phyloP scores from a whole-genome alignment of 2,113 vertebrate genomes.

The Gobiocypris rarus region DNA sequence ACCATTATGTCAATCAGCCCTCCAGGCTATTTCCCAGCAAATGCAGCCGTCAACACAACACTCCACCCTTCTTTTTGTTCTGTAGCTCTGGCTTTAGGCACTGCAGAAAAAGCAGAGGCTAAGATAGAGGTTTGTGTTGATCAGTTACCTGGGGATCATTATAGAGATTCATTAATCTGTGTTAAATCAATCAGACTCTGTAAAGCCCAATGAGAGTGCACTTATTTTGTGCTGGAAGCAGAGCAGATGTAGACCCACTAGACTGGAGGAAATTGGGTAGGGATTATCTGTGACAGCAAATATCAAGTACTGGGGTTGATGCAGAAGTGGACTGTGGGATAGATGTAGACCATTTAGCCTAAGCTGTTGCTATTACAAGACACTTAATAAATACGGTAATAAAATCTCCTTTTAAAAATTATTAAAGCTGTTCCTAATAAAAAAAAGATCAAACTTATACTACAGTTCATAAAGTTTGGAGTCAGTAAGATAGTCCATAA shows the following conservation, averaged over 20 bases:
- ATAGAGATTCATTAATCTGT: conserved; percentile 41
- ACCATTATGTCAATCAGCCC: neutral
- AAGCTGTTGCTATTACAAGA: neutral
- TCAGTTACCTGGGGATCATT: conserved; percentile 39
- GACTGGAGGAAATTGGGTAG: conserved; percentile 53
- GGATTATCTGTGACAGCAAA: conserved; percentile 20
- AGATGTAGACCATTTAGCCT: neutral
- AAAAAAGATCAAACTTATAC: neutral
- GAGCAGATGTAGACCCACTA: conserved; percentile 32
- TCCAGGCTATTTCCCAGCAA: neutral
- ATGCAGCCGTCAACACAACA: conserved; percentile 7
- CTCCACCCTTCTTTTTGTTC: neutral
- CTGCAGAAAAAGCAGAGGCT: conserved; percentile 4
- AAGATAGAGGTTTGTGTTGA: neutral
- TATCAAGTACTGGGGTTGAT: conserved; percentile 24
- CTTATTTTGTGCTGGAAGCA: conserved; percentile 27
- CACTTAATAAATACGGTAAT: neutral
- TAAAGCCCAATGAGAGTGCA: conserved; percentile 23
- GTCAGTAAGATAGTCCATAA: neutral
- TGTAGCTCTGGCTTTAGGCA: neutral
- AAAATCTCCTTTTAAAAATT: neutral
- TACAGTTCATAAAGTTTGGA: neutral
- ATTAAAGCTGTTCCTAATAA: neutral
- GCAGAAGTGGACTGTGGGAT: neutral
- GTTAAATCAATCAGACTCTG: conserved; percentile 41